These are phyloP conservation scores for Eupithecia subumbrata DNA, from an alignment of 2,888 invertebrate species.

Conservation along the genomic window DNA sequence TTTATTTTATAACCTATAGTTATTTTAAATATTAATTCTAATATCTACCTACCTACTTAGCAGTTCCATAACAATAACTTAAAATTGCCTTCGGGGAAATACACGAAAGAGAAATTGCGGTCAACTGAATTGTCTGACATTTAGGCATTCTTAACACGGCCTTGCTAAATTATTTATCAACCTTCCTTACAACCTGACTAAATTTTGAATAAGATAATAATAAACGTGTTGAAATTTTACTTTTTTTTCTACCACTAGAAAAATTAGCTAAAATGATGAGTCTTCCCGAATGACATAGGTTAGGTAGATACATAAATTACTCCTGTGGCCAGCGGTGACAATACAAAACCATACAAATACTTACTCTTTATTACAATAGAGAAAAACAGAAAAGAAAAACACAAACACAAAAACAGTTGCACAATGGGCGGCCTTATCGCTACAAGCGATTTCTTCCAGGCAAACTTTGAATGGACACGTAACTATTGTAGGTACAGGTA, in stretches of 20 bases:
- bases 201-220: conserved; percentile 5
- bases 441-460: no score
- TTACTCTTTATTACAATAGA: no score
- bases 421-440: no score
- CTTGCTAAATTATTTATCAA: conserved; percentile 19
- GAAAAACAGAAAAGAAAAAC: no score
- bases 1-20: not conserved
- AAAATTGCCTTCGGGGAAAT: conserved; percentile 20
- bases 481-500: no score
- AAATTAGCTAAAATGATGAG: not conserved
- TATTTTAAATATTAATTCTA: not conserved
- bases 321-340: not conserved
- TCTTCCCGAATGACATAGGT: not conserved
- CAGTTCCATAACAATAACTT: not conserved
- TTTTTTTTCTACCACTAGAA: not conserved
- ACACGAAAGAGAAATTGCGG: conserved; percentile 40
- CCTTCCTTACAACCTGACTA: conserved; percentile 11
- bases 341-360: no score
- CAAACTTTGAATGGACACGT: no score
- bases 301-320: not conserved
- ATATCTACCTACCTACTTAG: not conserved
- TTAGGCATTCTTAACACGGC: conserved; percentile 12
- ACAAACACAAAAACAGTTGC: no score
- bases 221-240: not conserved
- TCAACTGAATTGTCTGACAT: conserved; percentile 9